Base-by-base conservation (phyloP, 2,888 invertebrate species). In the Steinernema scapterisci region DNA sequence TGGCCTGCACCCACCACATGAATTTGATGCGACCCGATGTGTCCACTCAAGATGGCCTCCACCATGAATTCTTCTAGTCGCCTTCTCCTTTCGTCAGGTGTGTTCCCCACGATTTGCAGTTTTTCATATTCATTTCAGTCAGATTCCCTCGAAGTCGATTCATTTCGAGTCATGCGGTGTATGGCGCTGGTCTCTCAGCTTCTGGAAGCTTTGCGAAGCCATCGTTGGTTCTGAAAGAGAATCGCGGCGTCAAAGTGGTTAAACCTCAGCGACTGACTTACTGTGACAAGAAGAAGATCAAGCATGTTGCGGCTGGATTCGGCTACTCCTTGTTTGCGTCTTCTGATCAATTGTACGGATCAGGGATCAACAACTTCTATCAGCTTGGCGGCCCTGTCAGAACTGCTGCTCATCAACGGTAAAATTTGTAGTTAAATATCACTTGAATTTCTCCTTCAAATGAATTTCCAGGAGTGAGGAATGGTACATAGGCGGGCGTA, bases 281-380 rank as follows among this genome's bases (percentile, higher is more conserved):
- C 56, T 79, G 85, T 73, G 84, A 86, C 71, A 78, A 79, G n/a
- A 78, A 78, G 52, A 80, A 79, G 27, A 83, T 86, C 43, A 77
- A 76, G 16, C 76, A 76, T 6, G 77, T 86, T 25, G 79, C 85
- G 16, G 81, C 85, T 16, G 86, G 86, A 1, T 84, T 83, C 73
- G 86, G 86, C 45, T 86, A 86, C 71, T 86, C 86, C 5, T 76
- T 86, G 3, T 86, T 86, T 56, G 82, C 85, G 0, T 84, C 85
- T 38, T 51, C 45, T 2, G 74, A 75, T 6, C 54, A 77, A 16
- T 52, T 86, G 0, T 86, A 78, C 70, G 86, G 86, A 0, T 77
- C 83, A 0, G 86, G 86, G 31, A 72, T 86, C 23, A 86, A 86
- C 75, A 86, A 86, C 75, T 76, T 80, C 79, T 83, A 74, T 70